These are phyloP conservation scores for Desmodus rotundus DNA, from an alignment of 2,113 vertebrate genomes.

Conservation along the genomic window DNA sequence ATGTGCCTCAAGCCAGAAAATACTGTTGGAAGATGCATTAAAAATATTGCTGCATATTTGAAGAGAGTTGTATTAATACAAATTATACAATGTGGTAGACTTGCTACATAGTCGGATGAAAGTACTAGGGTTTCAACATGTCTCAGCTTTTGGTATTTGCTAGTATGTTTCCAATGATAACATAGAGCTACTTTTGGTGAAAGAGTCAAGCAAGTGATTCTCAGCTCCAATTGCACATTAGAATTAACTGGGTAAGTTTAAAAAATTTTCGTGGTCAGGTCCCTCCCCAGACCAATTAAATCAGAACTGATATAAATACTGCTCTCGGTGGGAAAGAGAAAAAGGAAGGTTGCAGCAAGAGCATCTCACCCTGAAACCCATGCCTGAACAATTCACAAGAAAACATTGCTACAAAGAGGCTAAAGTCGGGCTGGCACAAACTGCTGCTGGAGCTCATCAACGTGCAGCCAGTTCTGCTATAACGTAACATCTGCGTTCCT, in stretches of 20 bases:
- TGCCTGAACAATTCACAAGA: background rate
- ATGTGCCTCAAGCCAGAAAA: background rate
- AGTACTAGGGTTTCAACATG: slow-evolving; percentile 2
- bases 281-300: background rate
- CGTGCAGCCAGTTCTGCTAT: background rate
- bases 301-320: background rate
- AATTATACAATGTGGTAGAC: background rate
- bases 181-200: background rate
- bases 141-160: background rate
- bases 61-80: slow-evolving; percentile 15
- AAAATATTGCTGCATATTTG: background rate
- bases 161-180: background rate
- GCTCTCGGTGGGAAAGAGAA: background rate
- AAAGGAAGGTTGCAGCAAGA: background rate
- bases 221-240: background rate
- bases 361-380: background rate
- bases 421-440: background rate
- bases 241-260: background rate
- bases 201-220: background rate
- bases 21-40: background rate
- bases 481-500: background rate
- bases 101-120: background rate
- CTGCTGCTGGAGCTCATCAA: background rate
- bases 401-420: background rate
- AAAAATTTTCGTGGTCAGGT: background rate